phyloP scores from a whole-genome alignment of 1,140 invertebrate species.

The Pseudomyrmex gracilis region DNA sequence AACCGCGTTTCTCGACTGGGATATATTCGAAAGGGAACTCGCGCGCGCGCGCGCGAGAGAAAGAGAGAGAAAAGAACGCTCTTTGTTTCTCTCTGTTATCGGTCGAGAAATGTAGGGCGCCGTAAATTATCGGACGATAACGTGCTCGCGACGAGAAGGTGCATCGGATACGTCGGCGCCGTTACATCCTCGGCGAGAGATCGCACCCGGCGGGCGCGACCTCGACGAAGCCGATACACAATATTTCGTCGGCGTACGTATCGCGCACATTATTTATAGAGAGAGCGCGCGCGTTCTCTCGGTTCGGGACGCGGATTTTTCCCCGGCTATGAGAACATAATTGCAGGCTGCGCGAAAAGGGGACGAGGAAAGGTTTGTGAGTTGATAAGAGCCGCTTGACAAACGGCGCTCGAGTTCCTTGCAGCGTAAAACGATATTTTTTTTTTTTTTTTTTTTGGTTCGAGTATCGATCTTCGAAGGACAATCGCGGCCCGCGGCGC shows the following conservation, averaged over 20 bases:
- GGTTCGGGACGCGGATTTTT: constrained; percentile 35
- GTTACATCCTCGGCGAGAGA: not conserved
- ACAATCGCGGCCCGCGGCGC: constrained; percentile 44
- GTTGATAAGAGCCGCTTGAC: constrained; percentile 50
- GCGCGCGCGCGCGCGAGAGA: too few relatives aligned
- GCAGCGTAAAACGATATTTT: not conserved
- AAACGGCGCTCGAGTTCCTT: constrained; percentile 37
- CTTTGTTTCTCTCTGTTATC: not conserved
- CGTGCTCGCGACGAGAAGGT: constrained; percentile 11
- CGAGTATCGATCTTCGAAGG: constrained; percentile 21
- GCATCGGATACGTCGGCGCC: constrained; percentile 34
- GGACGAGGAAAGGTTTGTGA: not conserved
- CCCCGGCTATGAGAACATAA: constrained; percentile 44
- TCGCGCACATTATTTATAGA: constrained; percentile 46
- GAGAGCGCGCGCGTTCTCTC: not conserved
- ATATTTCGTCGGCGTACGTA: constrained; percentile 24
- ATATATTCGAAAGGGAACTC: constrained; percentile 3
- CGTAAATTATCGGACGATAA: not conserved
- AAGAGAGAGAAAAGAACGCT: too few relatives aligned
- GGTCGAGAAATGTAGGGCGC: not conserved
- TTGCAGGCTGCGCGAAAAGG: constrained; percentile 38
- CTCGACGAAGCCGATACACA: constrained; percentile 34
- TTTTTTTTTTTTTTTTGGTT: not conserved
- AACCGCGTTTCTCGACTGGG: not conserved
- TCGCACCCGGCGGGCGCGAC: constrained; percentile 30